These are phyloP conservation scores for Acromyrmex echinatior DNA, from an alignment of 1,140 invertebrate species.

Conservation along the genomic window DNA sequence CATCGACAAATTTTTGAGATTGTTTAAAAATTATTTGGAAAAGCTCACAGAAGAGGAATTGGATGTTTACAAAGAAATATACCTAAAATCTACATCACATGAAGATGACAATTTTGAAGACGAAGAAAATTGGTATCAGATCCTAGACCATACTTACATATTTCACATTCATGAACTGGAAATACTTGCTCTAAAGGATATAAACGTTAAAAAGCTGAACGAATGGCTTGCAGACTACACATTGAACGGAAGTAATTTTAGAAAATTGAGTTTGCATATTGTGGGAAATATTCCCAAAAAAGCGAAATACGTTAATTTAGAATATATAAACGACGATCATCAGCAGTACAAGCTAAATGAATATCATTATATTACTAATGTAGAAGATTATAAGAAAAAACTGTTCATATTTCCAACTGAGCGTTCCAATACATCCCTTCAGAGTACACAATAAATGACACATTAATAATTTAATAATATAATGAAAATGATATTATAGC, in stretches of 20 bases:
- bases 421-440: background rate
- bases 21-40: conserved; percentile 89
- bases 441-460: background rate
- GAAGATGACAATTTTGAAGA: conserved; percentile 91
- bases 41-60: conserved; percentile 89
- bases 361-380: conserved; percentile 63
- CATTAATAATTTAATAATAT: background rate
- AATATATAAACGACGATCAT: conserved; percentile 57
- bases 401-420: conserved; percentile 81
- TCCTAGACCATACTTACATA: conserved; percentile 88
- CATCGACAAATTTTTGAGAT: conserved; percentile 91
- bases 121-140: conserved; percentile 93
- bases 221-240: conserved; percentile 89
- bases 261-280: conserved; percentile 91
- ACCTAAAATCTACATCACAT: conserved; percentile 92
- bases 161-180: conserved; percentile 90
- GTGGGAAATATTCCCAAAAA: conserved; percentile 70
- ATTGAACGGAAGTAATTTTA: conserved; percentile 87
- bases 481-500: conserved; percentile 15
- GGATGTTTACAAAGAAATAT: conserved; percentile 88
- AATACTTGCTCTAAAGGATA: conserved; percentile 83
- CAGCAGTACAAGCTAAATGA: background rate
- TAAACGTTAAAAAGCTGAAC: conserved; percentile 87
- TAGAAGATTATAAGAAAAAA: conserved; percentile 73
- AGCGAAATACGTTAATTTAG: conserved; percentile 69